These are phyloP conservation scores for Gryon sp. DNA, from an alignment of 1,140 invertebrate species.

Conservation along the genomic window DNA sequence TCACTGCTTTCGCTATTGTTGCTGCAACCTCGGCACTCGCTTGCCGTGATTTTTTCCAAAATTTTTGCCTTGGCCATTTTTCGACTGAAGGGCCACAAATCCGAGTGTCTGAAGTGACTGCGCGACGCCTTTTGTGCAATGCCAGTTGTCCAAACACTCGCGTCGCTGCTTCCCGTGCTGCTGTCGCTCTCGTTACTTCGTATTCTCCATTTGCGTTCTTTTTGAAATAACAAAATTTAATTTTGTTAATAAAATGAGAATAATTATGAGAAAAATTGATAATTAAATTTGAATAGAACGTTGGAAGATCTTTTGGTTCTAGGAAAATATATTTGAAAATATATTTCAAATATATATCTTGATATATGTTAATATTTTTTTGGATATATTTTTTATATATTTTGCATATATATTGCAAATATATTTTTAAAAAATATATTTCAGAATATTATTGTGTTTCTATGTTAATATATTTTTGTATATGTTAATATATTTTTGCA, in stretches of 20 bases:
- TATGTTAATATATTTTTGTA: too few relatives aligned
- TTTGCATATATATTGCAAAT: too few relatives aligned
- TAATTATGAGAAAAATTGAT: neutral
- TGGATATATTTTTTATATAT: too few relatives aligned
- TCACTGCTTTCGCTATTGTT: constrained; percentile 75
- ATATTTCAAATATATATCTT: too few relatives aligned
- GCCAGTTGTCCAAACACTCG: constrained; percentile 74
- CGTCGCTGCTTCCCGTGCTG: constrained; percentile 75
- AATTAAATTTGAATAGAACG: neutral
- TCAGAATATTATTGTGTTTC: too few relatives aligned
- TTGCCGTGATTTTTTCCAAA: constrained; percentile 66
- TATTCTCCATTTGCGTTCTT: constrained; percentile 74
- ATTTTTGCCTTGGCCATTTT: constrained; percentile 67
- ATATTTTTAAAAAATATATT: too few relatives aligned
- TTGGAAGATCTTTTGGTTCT: too few relatives aligned
- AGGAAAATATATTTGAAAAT: too few relatives aligned
- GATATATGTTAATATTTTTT: too few relatives aligned
- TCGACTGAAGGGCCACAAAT: constrained; percentile 65
- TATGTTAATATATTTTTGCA: too few relatives aligned
- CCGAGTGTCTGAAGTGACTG: constrained; percentile 62
- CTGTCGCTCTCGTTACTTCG: constrained; percentile 75
- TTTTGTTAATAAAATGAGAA: constrained; percentile 8
- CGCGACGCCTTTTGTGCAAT: constrained; percentile 57
- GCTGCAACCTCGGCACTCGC: constrained; percentile 44
- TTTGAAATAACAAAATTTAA: constrained; percentile 43